Percentiles rank a stretch among this genome's conserved stretches.
Conservation (phyloP, 1,140 invertebrate genomes). For the Tetranychus cinnabarinus region DNA sequence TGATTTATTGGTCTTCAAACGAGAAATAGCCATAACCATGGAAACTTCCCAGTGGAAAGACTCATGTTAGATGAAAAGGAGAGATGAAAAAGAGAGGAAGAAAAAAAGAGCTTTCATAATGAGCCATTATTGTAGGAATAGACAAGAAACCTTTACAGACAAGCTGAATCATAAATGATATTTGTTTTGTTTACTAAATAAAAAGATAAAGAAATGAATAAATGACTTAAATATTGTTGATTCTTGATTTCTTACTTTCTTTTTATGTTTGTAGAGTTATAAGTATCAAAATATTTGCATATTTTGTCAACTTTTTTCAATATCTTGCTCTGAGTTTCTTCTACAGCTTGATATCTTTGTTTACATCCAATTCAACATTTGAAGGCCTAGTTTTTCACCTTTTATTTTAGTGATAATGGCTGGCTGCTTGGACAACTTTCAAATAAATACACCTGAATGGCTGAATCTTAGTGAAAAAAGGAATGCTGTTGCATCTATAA, state of each 20-base stretch:
- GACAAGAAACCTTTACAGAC: neutral
- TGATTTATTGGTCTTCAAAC: neutral
- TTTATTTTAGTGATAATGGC: conserved; percentile 17
- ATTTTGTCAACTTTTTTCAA: too few relatives aligned
- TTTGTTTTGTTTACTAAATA: neutral
- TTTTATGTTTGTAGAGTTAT: neutral
- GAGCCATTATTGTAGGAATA: too few relatives aligned
- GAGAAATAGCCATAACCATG: neutral
- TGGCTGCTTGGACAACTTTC: conserved; percentile 24
- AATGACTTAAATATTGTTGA: neutral
- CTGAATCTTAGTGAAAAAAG: conserved; percentile 33
- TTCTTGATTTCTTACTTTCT: neutral
- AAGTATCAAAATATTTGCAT: neutral
- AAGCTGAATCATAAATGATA: neutral
- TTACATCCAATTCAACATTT: too few relatives aligned
- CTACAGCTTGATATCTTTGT: too few relatives aligned
- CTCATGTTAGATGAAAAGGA: neutral
- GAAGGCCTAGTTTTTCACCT: too few relatives aligned
- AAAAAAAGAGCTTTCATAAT: neutral
- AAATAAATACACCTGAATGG: conserved; percentile 21
- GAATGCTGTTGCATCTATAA: conserved; percentile 55
- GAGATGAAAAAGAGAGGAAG: neutral
- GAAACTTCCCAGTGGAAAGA: neutral
- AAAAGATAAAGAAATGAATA: neutral
- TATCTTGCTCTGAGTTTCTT: too few relatives aligned